A percentile compares a stretch with the other conserved stretches of the same genome.
Evolutionary conservation across 2,797 vertebrate genomes (phyloP).

Genomic region (Meda fulgida): DNA sequence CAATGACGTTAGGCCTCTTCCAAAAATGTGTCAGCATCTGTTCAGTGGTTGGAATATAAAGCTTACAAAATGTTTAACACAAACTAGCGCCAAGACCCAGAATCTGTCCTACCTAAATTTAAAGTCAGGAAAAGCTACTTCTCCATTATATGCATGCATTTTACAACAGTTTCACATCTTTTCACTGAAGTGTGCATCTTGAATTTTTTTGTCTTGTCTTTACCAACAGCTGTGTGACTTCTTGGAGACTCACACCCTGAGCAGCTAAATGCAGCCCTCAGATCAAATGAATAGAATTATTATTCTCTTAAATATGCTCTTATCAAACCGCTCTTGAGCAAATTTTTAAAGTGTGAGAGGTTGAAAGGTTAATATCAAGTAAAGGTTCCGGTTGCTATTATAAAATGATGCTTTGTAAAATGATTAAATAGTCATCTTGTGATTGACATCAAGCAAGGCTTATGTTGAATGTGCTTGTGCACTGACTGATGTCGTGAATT

Average conservation of each 20-base stretch:
- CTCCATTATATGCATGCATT: background rate
- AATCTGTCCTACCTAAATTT: too few relatives aligned
- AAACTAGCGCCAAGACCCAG: too few relatives aligned
- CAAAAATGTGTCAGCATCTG: too few relatives aligned
- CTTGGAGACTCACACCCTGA: constrained; percentile 85
- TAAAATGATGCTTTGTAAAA: background rate
- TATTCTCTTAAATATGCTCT: background rate
- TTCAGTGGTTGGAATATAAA: too few relatives aligned
- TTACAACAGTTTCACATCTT: background rate
- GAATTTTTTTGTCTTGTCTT: background rate
- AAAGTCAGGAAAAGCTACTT: too few relatives aligned
- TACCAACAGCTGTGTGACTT: constrained; percentile 91
- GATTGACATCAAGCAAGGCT: background rate
- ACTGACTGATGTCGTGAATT: background rate
- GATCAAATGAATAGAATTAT: background rate
- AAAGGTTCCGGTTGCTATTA: background rate
- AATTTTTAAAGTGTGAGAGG: background rate
- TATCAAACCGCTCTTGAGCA: background rate
- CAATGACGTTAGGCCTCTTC: too few relatives aligned
- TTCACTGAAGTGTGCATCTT: background rate
- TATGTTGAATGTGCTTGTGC: background rate
- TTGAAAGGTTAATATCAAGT: background rate
- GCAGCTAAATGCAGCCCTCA: constrained; percentile 60
- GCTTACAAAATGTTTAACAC: too few relatives aligned
- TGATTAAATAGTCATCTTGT: background rate